These are phyloP conservation scores for Propithecus coquereli DNA, from an alignment of 2,113 vertebrate species.

Conservation along the genomic window DNA sequence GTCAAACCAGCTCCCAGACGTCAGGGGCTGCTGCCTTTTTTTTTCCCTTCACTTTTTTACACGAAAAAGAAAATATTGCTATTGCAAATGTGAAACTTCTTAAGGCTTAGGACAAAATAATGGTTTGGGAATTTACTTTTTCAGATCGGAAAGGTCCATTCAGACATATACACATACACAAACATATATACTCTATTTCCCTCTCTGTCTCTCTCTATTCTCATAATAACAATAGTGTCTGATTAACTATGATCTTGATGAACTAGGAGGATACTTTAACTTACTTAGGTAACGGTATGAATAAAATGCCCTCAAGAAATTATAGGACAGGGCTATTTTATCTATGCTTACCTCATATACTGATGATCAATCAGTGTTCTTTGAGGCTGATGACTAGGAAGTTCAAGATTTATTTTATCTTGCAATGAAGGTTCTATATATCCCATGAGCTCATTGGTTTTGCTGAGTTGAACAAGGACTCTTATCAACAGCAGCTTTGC, in stretches of 20 bases:
- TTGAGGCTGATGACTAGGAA: not conserved
- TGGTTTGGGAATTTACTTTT: conserved; percentile 10
- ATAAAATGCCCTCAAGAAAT: not conserved
- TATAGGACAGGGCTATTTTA: not conserved
- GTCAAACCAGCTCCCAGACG: not conserved
- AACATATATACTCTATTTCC: not conserved
- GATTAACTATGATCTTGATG: not conserved
- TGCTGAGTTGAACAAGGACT: not conserved
- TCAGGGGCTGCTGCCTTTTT: not conserved
- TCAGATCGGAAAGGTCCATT: not conserved
- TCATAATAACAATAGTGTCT: not conserved
- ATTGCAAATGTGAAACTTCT: not conserved
- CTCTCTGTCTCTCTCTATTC: not conserved
- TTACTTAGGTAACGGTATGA: not conserved
- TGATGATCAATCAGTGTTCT: not conserved
- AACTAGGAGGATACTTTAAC: not conserved
- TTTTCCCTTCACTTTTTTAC: not conserved
- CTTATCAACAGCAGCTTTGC: not conserved
- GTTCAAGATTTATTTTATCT: not conserved
- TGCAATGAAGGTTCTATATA: not conserved
- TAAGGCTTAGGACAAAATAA: not conserved
- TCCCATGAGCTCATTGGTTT: not conserved
- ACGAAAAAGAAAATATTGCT: not conserved
- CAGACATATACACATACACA: not conserved
- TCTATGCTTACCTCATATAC: not conserved